Percentiles rank a stretch among this genome's conserved stretches.
phyloP scores from a whole-genome alignment of 2,888 invertebrate genomes.

The Synanthedon andrenaeformis region DNA sequence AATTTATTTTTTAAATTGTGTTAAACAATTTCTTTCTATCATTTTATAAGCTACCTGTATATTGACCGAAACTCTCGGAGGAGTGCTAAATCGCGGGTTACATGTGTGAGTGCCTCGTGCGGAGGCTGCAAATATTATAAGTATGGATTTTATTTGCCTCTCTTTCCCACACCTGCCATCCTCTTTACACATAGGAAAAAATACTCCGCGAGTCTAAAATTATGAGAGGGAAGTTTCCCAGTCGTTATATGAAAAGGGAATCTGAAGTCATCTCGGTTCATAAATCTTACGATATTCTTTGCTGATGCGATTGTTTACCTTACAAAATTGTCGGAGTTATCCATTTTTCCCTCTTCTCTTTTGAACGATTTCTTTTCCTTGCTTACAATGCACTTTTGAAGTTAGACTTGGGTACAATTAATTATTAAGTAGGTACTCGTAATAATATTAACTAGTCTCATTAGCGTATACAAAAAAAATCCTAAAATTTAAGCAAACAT shows the following conservation, averaged over 20 bases:
- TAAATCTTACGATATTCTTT: slow-evolving; percentile 49
- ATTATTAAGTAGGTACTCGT: not conserved
- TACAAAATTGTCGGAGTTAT: slow-evolving; percentile 27
- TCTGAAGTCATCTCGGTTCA: slow-evolving; percentile 46
- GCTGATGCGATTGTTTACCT: slow-evolving; percentile 35
- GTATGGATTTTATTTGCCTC: slow-evolving; percentile 65
- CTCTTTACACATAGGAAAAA: slow-evolving; percentile 50
- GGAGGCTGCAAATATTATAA: slow-evolving; percentile 70
- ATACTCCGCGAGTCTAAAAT: slow-evolving; percentile 60
- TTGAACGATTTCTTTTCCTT: not conserved
- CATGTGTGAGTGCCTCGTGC: slow-evolving; percentile 51
- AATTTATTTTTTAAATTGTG: too few relatives aligned
- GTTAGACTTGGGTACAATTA: not conserved
- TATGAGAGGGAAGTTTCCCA: slow-evolving; percentile 41
- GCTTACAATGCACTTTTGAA: not conserved
- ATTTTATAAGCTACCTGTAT: slow-evolving; percentile 26
- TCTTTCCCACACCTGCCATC: slow-evolving; percentile 34
- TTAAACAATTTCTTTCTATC: too few relatives aligned
- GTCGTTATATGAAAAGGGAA: slow-evolving; percentile 54
- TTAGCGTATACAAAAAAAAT: too few relatives aligned
- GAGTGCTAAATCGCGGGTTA: slow-evolving; percentile 54
- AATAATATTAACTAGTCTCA: too few relatives aligned
- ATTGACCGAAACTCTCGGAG: slow-evolving; percentile 53
- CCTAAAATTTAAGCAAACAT: too few relatives aligned
- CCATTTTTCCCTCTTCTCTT: slow-evolving; percentile 14